Conservation (phyloP, 2,797 vertebrate species). For the Peromyscus nudipes region DNA sequence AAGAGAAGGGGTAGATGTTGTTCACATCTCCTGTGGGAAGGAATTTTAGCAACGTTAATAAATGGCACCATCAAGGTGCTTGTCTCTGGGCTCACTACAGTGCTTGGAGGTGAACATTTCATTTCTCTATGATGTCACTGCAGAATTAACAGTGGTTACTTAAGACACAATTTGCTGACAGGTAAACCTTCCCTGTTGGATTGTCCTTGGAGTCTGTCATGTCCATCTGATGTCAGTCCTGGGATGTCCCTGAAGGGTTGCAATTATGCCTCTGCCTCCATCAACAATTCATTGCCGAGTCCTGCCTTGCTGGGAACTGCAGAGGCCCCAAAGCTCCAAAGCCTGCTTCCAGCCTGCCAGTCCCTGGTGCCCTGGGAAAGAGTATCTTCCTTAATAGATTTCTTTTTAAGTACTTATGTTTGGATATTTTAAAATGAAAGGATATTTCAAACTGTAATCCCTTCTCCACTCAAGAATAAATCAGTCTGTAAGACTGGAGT, state of each 20-base stretch:
- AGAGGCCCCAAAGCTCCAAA: background rate
- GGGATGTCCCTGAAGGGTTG: background rate
- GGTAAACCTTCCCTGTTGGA: background rate
- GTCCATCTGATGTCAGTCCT: background rate
- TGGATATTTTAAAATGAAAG: background rate
- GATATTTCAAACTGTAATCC: background rate
- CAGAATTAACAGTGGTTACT: background rate
- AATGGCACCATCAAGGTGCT: background rate
- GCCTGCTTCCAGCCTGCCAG: background rate
- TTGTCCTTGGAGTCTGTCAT: background rate
- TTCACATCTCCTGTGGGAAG: background rate
- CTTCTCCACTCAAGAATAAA: constrained; percentile 4
- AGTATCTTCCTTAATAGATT: background rate
- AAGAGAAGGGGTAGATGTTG: background rate
- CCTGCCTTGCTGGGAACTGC: background rate
- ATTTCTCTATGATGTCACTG: background rate
- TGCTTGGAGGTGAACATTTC: background rate
- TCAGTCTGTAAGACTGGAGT: background rate
- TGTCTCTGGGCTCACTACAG: background rate
- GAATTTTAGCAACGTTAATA: background rate
- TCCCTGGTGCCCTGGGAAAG: background rate
- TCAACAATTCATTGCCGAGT: constrained; percentile 19
- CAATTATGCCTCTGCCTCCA: background rate
- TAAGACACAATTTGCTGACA: constrained; percentile 24
- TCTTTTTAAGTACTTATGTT: background rate